phyloP scores from a whole-genome alignment of 92 coral and sea anemone genomes.

The Pocillopora grandis region DNA sequence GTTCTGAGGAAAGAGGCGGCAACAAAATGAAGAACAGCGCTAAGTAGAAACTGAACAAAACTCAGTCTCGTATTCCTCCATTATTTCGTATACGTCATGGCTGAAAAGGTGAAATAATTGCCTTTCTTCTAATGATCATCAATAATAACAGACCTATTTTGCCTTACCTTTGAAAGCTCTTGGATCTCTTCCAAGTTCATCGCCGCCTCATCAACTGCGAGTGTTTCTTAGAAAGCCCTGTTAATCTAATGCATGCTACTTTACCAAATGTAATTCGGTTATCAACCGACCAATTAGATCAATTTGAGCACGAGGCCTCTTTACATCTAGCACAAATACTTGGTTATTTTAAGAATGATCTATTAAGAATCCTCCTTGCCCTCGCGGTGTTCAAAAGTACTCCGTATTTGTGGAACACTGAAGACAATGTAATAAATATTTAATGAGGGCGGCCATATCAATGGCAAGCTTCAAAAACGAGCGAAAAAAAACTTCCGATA shows the following conservation, averaged over 20 bases:
- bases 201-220: neutral
- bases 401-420: neutral
- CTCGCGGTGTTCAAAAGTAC: constrained; percentile 19
- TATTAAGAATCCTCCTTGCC: constrained; percentile 12
- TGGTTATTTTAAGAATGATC: neutral
- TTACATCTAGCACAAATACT: constrained; percentile 3
- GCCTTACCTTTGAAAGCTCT: constrained; percentile 7
- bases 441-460: constrained; percentile 31
- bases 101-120: neutral
- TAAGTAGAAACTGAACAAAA: neutral
- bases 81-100: neutral
- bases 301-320: constrained; percentile 17
- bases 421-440: constrained; percentile 31
- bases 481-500: constrained; percentile 45
- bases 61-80: neutral
- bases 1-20: neutral
- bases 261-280: neutral
- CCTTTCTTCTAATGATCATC: neutral
- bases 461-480: constrained; percentile 37
- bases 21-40: neutral
- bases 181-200: neutral
- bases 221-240: neutral
- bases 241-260: constrained; percentile 3
- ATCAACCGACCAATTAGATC: constrained; percentile 17
- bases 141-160: neutral